Percentiles rank a stretch among this genome's conserved stretches.
Evolutionary conservation across 2,797 vertebrate genomes (phyloP).

Genomic region (Buphagus erythrorhynchus): DNA sequence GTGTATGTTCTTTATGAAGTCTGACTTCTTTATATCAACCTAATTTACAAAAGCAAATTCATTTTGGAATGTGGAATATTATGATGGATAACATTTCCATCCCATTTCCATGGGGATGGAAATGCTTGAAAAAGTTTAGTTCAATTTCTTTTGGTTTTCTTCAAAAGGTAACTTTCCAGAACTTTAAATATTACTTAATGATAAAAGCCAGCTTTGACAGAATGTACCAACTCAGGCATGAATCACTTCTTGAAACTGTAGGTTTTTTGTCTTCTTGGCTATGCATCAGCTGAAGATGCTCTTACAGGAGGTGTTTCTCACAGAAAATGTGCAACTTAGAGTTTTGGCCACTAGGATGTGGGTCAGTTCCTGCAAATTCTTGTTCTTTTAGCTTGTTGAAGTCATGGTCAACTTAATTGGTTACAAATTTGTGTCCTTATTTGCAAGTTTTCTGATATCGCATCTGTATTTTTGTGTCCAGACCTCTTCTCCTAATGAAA

Average conservation of each 20-base stretch:
- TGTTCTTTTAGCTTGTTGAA: background rate
- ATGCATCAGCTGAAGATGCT: background rate
- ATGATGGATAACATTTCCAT: background rate
- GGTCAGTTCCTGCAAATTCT: background rate
- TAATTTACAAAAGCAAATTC: background rate
- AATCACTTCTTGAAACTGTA: background rate
- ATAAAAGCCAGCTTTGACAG: background rate
- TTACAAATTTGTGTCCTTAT: background rate
- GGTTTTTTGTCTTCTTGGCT: background rate
- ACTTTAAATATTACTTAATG: background rate
- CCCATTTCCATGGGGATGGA: background rate
- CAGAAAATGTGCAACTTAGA: background rate
- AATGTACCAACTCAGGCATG: background rate
- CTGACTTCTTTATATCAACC: background rate
- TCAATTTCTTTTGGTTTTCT: background rate
- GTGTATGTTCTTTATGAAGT: background rate
- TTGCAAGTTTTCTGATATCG: constrained; percentile 20
- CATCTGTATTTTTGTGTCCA: constrained; percentile 35
- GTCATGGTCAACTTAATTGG: background rate
- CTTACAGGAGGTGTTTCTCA: background rate
- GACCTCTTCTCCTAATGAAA: background rate
- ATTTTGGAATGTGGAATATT: background rate
- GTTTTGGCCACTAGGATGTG: background rate
- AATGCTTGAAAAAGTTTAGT: background rate
- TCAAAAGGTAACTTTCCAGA: background rate